Percentiles rank a stretch among this genome's conserved stretches.
Evolutionary conservation across 2,888 invertebrate genomes (phyloP).

Genomic region (Trichopria drosophilae): DNA sequence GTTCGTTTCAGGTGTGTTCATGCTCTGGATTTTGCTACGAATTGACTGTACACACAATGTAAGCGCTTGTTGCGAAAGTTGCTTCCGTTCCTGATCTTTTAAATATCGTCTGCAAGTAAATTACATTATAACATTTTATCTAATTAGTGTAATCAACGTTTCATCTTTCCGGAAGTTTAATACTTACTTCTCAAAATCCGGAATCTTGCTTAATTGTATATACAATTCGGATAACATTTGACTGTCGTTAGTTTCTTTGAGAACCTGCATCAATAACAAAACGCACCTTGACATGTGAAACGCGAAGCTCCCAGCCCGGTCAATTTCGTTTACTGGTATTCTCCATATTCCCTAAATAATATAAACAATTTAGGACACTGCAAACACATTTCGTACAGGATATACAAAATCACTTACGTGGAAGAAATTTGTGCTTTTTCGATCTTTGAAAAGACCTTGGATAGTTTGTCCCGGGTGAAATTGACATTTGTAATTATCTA

Average conservation of each 20-base stretch:
- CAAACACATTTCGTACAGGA: too few relatives aligned
- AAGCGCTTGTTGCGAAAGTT: slow-evolving; percentile 78
- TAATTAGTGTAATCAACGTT: too few relatives aligned
- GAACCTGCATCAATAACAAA: slow-evolving; percentile 77
- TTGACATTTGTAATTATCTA: slow-evolving; percentile 70
- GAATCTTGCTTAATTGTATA: slow-evolving; percentile 75
- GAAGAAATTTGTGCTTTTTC: slow-evolving; percentile 85
- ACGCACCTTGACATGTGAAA: slow-evolving; percentile 88
- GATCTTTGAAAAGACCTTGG: slow-evolving; percentile 82
- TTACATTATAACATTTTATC: too few relatives aligned
- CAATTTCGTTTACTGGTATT: slow-evolving; percentile 86
- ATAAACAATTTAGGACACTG: background rate
- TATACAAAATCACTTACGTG: too few relatives aligned
- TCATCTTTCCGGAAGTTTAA: background rate
- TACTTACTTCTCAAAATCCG: slow-evolving; percentile 82
- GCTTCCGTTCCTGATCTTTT: slow-evolving; percentile 80
- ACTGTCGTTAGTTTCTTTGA: slow-evolving; percentile 79
- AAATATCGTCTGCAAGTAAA: slow-evolving; percentile 71
- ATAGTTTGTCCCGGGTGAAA: slow-evolving; percentile 66
- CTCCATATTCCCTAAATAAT: slow-evolving; percentile 80
- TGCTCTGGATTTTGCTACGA: slow-evolving; percentile 63
- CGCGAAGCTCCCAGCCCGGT: slow-evolving; percentile 88
- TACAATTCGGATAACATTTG: slow-evolving; percentile 78
- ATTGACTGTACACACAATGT: slow-evolving; percentile 73
- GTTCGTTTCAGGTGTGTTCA: slow-evolving; percentile 42